Percentiles rank a stretch among this genome's conserved stretches.
Conservation (phyloP, 2,797 vertebrate species). For the Eospalax fontanierii region DNA sequence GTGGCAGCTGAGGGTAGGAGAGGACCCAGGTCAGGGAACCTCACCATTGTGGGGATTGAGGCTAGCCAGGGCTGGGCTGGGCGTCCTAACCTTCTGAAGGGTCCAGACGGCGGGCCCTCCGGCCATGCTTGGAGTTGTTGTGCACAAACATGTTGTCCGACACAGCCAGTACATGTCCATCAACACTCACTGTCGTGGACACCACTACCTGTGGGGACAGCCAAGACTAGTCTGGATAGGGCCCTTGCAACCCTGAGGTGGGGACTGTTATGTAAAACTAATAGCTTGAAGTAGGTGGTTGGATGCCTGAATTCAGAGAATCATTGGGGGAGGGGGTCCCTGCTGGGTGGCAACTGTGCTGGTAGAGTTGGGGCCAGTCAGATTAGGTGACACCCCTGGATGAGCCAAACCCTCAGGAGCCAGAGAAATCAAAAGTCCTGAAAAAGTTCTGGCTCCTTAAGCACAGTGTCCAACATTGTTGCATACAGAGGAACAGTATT, state of each 20-base stretch:
- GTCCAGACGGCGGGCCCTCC: constrained; percentile 95
- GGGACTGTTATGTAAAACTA: neutral
- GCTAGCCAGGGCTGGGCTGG: neutral
- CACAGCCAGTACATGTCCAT: constrained; percentile 96
- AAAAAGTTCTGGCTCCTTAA: neutral
- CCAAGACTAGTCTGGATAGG: neutral
- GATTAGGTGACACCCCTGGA: neutral
- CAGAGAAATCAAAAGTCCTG: constrained; percentile 1
- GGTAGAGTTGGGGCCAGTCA: neutral
- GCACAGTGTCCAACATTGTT: neutral
- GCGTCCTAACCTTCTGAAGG: constrained; percentile 96
- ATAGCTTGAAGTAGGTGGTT: neutral
- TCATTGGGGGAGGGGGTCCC: neutral
- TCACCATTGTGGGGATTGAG: neutral
- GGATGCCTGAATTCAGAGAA: constrained; percentile 16
- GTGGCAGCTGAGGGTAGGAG: constrained; percentile 93
- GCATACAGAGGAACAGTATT: neutral
- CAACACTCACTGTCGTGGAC: constrained; percentile 97
- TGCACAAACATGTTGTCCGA: constrained; percentile 99
- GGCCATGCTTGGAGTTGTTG: constrained; percentile 99
- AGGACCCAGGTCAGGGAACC: constrained; percentile 67
- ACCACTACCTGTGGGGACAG: constrained; percentile 93
- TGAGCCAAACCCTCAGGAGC: neutral
- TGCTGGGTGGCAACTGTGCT: neutral
- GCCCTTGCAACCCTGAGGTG: neutral